phyloP scores from a whole-genome alignment of 2,888 invertebrate genomes.

The Pinctada fucata region DNA sequence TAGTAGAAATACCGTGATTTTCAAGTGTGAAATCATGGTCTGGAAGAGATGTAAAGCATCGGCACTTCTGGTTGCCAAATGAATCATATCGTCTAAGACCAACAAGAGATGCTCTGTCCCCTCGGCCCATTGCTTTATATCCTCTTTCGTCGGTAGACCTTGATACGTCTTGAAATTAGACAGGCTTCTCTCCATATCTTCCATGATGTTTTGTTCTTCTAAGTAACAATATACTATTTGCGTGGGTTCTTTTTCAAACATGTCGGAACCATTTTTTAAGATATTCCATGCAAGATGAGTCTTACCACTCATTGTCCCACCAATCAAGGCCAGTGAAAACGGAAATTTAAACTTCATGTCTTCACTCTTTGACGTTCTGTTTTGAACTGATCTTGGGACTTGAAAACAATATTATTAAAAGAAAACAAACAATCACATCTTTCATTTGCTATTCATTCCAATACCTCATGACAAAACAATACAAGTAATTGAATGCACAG shows the following conservation, averaged over 20 bases:
- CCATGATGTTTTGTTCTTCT: slow-evolving; percentile 7
- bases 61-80: background rate
- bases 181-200: slow-evolving; percentile 14
- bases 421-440: background rate
- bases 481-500: no score
- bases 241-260: slow-evolving; percentile 12
- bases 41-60: background rate
- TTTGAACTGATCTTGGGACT: no score
- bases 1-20: background rate
- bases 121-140: slow-evolving; percentile 18
- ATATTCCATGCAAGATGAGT: slow-evolving; percentile 4
- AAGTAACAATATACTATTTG: slow-evolving; percentile 10
- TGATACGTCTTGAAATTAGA: background rate
- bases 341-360: slow-evolving; percentile 7
- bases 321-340: background rate
- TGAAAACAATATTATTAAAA: no score
- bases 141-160: slow-evolving; percentile 24
- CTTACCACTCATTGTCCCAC: slow-evolving; percentile 18
- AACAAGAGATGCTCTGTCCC: slow-evolving; percentile 6
- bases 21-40: background rate
- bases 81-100: slow-evolving; percentile 28
- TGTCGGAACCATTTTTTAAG: slow-evolving; percentile 9
- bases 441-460: no score
- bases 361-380: background rate
- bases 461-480: no score